Evolutionary conservation across 2,888 invertebrate genomes (phyloP), one percentile per base, ranked within the genome.

Genomic region (Sinhomidia bicolor): DNA sequence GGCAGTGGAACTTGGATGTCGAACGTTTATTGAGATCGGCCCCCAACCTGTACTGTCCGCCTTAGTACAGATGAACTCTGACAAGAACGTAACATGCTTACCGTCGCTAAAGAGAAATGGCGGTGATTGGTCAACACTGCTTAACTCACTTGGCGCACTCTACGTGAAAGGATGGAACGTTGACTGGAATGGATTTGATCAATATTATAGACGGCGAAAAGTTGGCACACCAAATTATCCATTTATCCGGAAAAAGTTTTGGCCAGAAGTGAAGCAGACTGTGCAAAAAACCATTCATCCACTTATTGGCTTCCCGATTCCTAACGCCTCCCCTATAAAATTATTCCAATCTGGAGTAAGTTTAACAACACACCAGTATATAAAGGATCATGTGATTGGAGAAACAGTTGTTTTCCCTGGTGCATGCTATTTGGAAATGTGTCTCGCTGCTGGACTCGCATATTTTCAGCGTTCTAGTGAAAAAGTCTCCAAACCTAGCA

Each of bases 11-110:
- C 81, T 89, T 17, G 88, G 83, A 0, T 85, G 71, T 23, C 68
- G 47, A 36, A 23, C 83, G 20, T 86, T 85, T 32, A 14, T 90
- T 4, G 90, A 90, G 47, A 79, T 90, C 80, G 90, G 90, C 23
- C 84, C 90, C 2, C 90, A 90, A 47, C 90, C 90, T 5, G 83
- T 90, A n/a, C 71, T 90, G 1, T 79, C 82, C 9, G 88, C 88
- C 0, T 41, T 90, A 5, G 79, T 88, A 0, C 83, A 89, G 88
- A 44, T 62, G 23, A 80, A 80, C 57, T 29, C 4, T 23, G 74
- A 71, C 9, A 10, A 0, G 2, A 29, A 20, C 5, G 26, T 88
- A 0, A 10, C 5, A 1, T 88, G 88, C 23, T 17, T 89, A 10
- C 85, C 88, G 0, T 88, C 89, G 6, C 57, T 90, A 0, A 85